These are phyloP conservation scores for Oscheius sp. DNA, from an alignment of 2,888 invertebrate genomes.

Conservation along the genomic window DNA sequence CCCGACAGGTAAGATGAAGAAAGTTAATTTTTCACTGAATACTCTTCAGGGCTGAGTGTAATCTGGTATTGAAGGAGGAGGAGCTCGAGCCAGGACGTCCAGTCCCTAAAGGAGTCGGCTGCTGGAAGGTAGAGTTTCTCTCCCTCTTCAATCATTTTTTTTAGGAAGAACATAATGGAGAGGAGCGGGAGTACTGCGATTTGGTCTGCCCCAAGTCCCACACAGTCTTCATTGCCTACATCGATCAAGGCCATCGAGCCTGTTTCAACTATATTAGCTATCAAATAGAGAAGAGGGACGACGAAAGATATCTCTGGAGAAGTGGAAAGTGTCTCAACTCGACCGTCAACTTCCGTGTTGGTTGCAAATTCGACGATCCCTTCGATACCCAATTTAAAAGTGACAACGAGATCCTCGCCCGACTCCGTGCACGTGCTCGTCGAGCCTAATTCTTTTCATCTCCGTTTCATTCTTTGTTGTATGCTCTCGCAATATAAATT, in stretches of 20 bases:
- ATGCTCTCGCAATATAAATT: constrained; percentile 28
- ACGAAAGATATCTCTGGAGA: constrained; percentile 61
- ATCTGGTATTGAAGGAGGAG: constrained; percentile 65
- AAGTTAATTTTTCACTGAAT: background rate
- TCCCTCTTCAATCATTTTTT: background rate
- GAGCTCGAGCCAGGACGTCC: constrained; percentile 60
- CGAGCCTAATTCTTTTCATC: constrained; percentile 33
- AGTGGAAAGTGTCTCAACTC: constrained; percentile 68
- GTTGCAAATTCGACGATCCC: constrained; percentile 69
- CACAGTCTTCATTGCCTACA: constrained; percentile 62
- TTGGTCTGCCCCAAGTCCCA: constrained; percentile 69
- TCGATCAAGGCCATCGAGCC: constrained; percentile 63
- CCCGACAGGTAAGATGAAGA: constrained; percentile 40
- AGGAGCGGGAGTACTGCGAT: constrained; percentile 67
- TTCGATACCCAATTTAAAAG: constrained; percentile 66
- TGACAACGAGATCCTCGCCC: constrained; percentile 66
- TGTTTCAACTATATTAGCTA: constrained; percentile 70
- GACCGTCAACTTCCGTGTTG: constrained; percentile 65
- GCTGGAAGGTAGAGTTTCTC: constrained; percentile 53
- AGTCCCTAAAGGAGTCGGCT: constrained; percentile 64
- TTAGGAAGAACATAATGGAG: constrained; percentile 63
- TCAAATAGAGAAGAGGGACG: constrained; percentile 61
- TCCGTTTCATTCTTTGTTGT: background rate
- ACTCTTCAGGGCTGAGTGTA: constrained; percentile 50
- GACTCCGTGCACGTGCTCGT: constrained; percentile 52